A percentile compares a stretch with the other conserved stretches of the same genome.
phyloP scores from a whole-genome alignment of 2,797 vertebrate genomes.

The Sebastes glaucus region DNA sequence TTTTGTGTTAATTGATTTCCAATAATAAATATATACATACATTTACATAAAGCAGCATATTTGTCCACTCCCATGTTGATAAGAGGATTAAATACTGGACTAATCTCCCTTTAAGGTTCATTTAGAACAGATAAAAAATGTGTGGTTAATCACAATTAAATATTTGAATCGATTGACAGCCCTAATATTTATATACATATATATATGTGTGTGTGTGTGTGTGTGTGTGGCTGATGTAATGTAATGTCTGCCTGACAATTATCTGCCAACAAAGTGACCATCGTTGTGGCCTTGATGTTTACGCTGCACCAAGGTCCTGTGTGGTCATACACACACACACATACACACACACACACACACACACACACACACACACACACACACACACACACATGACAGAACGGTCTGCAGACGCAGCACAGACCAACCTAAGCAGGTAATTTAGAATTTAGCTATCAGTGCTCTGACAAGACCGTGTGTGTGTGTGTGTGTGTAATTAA shows the following conservation, averaged over 20 bases:
- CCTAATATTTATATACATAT: too few relatives aligned
- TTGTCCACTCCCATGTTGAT: too few relatives aligned
- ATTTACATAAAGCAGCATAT: too few relatives aligned
- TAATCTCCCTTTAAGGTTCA: too few relatives aligned
- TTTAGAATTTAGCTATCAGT: conserved; percentile 51
- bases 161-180: too few relatives aligned
- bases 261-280: conserved; percentile 42
- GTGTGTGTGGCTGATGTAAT: background rate
- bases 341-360: background rate
- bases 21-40: too few relatives aligned
- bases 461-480: conserved; percentile 16
- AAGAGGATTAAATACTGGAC: too few relatives aligned
- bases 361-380: background rate
- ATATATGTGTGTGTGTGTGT: background rate
- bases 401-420: background rate
- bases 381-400: background rate
- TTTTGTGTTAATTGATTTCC: too few relatives aligned
- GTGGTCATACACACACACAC: background rate
- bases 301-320: conserved; percentile 43
- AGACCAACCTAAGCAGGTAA: conserved; percentile 37
- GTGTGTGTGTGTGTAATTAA: conserved; percentile 6
- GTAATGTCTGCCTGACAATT: conserved; percentile 16
- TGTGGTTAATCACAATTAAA: too few relatives aligned
- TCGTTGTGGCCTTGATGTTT: conserved; percentile 52
- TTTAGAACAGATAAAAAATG: too few relatives aligned